Conservation (phyloP, 2,113 vertebrate species). For the Podiceps cristatus region DNA sequence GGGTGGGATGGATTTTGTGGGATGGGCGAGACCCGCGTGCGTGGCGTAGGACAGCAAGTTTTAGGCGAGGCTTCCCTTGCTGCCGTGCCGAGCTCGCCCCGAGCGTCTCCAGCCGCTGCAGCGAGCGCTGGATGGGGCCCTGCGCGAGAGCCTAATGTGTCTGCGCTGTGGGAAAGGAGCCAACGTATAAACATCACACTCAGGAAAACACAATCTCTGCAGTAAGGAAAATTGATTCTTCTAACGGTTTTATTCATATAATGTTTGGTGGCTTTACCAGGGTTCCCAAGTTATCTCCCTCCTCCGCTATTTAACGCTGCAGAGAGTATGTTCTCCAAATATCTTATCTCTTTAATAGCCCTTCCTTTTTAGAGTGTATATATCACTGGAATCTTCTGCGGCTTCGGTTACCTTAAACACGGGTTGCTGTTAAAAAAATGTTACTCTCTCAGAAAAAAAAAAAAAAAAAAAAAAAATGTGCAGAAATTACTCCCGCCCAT, state of each 20-base stretch:
- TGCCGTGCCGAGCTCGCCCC: accelerated
- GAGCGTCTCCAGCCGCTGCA: not conserved
- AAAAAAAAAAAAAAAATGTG: no score
- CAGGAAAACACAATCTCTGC: slow-evolving; percentile 23
- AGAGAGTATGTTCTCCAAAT: slow-evolving; percentile 1
- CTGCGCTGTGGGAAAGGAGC: not conserved
- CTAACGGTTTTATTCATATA: slow-evolving; percentile 8
- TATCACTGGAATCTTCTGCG: not conserved
- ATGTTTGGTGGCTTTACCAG: slow-evolving; percentile 15
- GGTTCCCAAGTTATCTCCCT: slow-evolving; percentile 42
- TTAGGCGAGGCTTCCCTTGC: not conserved
- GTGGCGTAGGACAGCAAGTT: accelerated
- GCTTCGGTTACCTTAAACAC: not conserved
- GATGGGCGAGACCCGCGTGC: accelerated
- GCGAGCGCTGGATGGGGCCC: not conserved
- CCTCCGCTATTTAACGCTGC: not conserved
- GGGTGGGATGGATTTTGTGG: accelerated
- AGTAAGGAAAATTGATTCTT: slow-evolving; percentile 33
- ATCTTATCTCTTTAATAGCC: slow-evolving; percentile 56
- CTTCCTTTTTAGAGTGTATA: slow-evolving; percentile 15
- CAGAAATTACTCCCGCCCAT: not conserved
- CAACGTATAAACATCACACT: not conserved
- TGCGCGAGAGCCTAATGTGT: not conserved
- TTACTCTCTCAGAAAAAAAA: not conserved
- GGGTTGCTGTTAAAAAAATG: not conserved